phyloP scores from a whole-genome alignment of 2,113 vertebrate species.

The Epinephelus fuscoguttatus region DNA sequence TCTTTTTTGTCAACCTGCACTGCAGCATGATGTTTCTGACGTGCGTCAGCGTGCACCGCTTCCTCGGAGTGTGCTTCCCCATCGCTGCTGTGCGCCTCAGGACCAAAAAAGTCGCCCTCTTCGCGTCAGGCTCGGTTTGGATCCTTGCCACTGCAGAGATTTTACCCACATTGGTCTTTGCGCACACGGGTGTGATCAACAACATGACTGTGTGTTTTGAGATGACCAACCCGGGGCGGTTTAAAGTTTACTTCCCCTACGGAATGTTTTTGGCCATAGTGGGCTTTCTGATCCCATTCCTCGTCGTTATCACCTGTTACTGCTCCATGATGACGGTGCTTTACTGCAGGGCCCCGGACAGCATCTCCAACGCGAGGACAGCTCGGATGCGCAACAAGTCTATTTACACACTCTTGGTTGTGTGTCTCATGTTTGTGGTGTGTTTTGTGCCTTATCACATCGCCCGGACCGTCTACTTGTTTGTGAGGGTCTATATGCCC shows the following conservation, averaged over 20 bases:
- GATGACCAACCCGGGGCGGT: constrained; percentile 44
- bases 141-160: constrained; percentile 60
- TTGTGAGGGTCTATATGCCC: constrained; percentile 34
- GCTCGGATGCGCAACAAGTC: constrained; percentile 57
- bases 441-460: constrained; percentile 80
- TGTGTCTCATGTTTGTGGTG: constrained; percentile 67
- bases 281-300: constrained; percentile 74
- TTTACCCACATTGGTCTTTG: constrained; percentile 70
- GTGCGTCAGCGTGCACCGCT: constrained; percentile 78
- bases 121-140: constrained; percentile 51
- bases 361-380: neutral
- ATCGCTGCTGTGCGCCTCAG: constrained; percentile 56
- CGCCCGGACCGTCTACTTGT: constrained; percentile 59
- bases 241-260: constrained; percentile 67
- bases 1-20: constrained; percentile 78
- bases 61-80: constrained; percentile 75
- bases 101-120: constrained; percentile 46
- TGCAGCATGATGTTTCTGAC: constrained; percentile 78
- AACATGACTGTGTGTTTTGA: constrained; percentile 74
- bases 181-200: constrained; percentile 50
- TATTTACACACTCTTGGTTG: constrained; percentile 53
- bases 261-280: constrained; percentile 58
- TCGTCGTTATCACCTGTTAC: constrained; percentile 65
- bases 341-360: neutral
- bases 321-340: constrained; percentile 71